Evolutionary conservation across 2,888 invertebrate genomes (phyloP).

Genomic region (Caenorhabditis auriculariae): DNA sequence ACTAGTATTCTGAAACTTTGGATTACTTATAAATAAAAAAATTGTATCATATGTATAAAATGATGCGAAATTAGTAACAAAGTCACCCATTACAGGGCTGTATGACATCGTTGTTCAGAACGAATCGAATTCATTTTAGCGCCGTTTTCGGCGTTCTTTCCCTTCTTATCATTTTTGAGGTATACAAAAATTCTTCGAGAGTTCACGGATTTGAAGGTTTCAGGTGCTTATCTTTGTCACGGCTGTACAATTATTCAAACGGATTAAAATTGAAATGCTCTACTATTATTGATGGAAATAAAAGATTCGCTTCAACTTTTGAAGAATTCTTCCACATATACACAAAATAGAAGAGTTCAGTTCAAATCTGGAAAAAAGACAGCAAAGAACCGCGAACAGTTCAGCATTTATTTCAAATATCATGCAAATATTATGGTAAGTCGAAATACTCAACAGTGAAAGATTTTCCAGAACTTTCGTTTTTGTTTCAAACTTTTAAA

Average conservation of each 20-base stretch:
- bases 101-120: conserved; percentile 28
- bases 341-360: too few species aligned
- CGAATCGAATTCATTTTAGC: conserved; percentile 41
- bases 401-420: too few species aligned
- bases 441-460: too few species aligned
- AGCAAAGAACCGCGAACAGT: neutral
- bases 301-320: too few species aligned
- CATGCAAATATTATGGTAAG: too few species aligned
- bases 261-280: conserved; percentile 55
- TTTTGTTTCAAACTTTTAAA: too few species aligned
- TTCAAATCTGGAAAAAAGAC: neutral
- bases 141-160: conserved; percentile 36
- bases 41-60: neutral
- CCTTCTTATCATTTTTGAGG: conserved; percentile 32
- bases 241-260: conserved; percentile 42
- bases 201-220: conserved; percentile 8
- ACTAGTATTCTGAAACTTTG: too few species aligned
- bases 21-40: too few species aligned
- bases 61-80: neutral
- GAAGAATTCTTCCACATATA: too few species aligned
- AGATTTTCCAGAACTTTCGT: too few species aligned
- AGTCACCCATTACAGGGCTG: conserved; percentile 41
- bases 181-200: conserved; percentile 1
- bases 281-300: conserved; percentile 49
- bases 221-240: conserved; percentile 40